Percentiles rank a stretch among this genome's conserved stretches.
Evolutionary conservation across 2,888 invertebrate genomes (phyloP).

Genomic region (Xanthia togata): DNA sequence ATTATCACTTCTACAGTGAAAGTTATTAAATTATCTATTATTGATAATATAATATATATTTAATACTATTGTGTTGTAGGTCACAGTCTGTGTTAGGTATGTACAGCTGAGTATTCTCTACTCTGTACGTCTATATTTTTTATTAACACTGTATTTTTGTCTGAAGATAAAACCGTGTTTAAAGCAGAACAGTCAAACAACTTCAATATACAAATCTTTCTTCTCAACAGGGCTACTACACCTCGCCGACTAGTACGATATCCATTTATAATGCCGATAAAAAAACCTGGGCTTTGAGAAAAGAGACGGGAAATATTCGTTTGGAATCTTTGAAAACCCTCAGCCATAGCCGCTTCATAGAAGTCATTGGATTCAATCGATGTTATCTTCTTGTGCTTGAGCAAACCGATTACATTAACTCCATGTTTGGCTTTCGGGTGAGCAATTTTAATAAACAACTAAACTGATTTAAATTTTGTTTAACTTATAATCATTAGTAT

Average conservation of each 20-base stretch:
- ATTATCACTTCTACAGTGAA: not conserved
- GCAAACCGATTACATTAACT: conserved; percentile 61
- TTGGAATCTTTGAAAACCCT: conserved; percentile 46
- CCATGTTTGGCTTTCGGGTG: conserved; percentile 62
- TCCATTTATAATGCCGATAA: conserved; percentile 18
- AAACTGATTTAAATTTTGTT: not conserved
- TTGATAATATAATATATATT: not conserved
- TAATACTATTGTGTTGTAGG: no score
- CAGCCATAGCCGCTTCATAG: conserved; percentile 30
- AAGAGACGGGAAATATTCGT: not conserved
- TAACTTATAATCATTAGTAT: not conserved
- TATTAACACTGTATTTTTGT: not conserved
- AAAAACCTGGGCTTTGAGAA: conserved; percentile 19
- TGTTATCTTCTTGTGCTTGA: conserved; percentile 63
- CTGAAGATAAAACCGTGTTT: not conserved
- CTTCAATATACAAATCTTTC: not conserved
- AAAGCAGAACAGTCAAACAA: not conserved
- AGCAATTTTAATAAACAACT: conserved; percentile 9
- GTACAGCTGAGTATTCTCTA: not conserved
- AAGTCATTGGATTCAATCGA: conserved; percentile 52
- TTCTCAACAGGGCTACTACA: conserved; percentile 41
- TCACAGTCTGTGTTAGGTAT: not conserved
- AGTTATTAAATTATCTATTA: not conserved
- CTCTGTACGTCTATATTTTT: not conserved
- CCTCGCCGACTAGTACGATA: conserved; percentile 3